Conservation (phyloP, 2,797 vertebrate genomes). For the Macroramphosus scolopax region DNA sequence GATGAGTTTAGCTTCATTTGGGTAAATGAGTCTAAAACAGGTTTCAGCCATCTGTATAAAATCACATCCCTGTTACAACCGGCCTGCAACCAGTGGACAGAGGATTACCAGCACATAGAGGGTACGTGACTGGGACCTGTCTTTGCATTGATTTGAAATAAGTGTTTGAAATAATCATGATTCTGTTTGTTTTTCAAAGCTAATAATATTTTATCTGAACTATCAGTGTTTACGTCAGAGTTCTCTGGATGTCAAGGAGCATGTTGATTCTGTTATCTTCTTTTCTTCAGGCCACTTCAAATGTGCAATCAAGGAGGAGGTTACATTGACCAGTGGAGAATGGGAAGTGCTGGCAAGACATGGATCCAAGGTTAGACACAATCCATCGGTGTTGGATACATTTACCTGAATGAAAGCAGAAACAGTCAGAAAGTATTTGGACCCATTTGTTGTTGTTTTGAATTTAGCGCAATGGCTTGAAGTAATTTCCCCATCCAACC, state of each 20-base stretch:
- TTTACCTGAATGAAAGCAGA: neutral
- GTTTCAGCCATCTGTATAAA: slow-evolving; percentile 91
- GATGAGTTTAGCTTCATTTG: slow-evolving; percentile 87
- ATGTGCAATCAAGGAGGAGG: slow-evolving; percentile 86
- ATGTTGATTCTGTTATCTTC: slow-evolving; percentile 21
- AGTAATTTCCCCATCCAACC: too few relatives aligned
- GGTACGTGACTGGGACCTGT: slow-evolving; percentile 44
- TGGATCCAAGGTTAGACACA: slow-evolving; percentile 84
- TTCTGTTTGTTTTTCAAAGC: neutral
- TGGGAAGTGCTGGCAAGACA: slow-evolving; percentile 92
- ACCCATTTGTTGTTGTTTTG: neutral
- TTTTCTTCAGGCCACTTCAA: slow-evolving; percentile 83
- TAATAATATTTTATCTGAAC: neutral
- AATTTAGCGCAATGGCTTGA: neutral
- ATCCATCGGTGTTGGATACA: neutral
- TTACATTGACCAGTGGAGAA: slow-evolving; percentile 86
- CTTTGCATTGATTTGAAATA: neutral
- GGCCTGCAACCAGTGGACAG: slow-evolving; percentile 76
- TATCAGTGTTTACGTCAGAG: slow-evolving; percentile 2
- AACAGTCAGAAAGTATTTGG: neutral
- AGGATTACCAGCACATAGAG: slow-evolving; percentile 71
- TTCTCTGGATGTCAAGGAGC: slow-evolving; percentile 3
- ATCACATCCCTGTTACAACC: slow-evolving; percentile 81
- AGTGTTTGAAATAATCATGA: neutral
- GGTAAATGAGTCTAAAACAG: slow-evolving; percentile 87